Conservation (phyloP, 2,113 vertebrate genomes). For the Poecile atricapillus region DNA sequence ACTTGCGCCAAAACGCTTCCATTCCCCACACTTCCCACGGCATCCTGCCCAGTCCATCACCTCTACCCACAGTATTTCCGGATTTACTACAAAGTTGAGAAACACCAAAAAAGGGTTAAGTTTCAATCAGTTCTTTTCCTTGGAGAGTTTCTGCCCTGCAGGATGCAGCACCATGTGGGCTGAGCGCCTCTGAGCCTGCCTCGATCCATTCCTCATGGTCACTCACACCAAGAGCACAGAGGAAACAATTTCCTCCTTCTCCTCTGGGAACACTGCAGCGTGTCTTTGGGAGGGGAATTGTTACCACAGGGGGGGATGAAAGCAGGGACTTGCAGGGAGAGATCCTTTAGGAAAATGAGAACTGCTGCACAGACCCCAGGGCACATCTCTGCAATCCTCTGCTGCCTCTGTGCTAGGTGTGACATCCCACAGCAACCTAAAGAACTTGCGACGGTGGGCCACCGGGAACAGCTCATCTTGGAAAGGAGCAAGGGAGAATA, state of each 20-base stretch:
- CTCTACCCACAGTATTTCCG: background rate
- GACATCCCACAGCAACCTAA: rapidly evolving
- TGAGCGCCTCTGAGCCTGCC: background rate
- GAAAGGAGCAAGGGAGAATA: background rate
- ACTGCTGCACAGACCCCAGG: background rate
- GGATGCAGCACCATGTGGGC: background rate
- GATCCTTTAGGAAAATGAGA: background rate
- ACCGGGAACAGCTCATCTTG: background rate
- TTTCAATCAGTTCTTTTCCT: background rate
- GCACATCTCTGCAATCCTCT: background rate
- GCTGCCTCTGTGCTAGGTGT: background rate
- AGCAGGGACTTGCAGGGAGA: background rate
- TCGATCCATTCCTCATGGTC: background rate
- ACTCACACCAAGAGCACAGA: background rate
- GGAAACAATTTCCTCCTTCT: background rate
- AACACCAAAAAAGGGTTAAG: background rate
- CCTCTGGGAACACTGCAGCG: background rate
- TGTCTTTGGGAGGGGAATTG: background rate
- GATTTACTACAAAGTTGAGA: background rate
- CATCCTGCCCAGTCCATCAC: background rate
- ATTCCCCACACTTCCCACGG: background rate
- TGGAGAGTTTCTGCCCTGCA: background rate
- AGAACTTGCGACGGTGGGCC: background rate
- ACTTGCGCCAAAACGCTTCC: background rate
- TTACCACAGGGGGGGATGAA: background rate